phyloP scores from a whole-genome alignment of 2,888 invertebrate species.

The Synergus itoensis region DNA sequence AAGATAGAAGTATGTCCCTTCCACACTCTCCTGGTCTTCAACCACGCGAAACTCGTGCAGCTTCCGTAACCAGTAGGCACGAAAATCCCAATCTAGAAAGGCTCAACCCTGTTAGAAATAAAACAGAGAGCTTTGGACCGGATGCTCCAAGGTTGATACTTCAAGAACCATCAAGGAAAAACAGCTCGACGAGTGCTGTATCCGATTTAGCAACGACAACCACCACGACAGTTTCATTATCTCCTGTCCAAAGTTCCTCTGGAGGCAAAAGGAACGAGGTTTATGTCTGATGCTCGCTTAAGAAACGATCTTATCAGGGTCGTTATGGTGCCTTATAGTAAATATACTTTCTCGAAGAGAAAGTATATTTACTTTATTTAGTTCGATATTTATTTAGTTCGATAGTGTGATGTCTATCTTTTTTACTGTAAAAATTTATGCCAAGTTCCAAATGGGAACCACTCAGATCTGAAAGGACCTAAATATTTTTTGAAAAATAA shows the following conservation, averaged over 20 bases:
- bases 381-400: too few species aligned
- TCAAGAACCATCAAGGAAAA: constrained; percentile 77
- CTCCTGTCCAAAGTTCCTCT: constrained; percentile 62
- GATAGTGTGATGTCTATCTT: constrained; percentile 6
- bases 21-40: constrained; percentile 71
- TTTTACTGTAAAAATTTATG: neutral
- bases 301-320: constrained; percentile 24
- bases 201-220: constrained; percentile 54
- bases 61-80: constrained; percentile 59
- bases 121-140: constrained; percentile 70
- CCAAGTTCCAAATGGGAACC: neutral
- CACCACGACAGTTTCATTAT: constrained; percentile 64
- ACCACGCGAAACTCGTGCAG: constrained; percentile 64
- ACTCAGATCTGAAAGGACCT: neutral
- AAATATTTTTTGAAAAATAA: too few species aligned
- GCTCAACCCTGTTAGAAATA: constrained; percentile 63
- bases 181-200: constrained; percentile 73
- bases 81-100: constrained; percentile 63
- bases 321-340: constrained; percentile 14
- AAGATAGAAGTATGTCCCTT: constrained; percentile 71
- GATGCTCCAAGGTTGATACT: constrained; percentile 56
- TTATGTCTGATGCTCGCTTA: constrained; percentile 77
- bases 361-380: too few species aligned
- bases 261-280: constrained; percentile 80
- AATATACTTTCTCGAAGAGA: constrained; percentile 3